These are phyloP conservation scores for Teleogryllus oceanicus DNA, from an alignment of 2,888 invertebrate genomes.

Conservation along the genomic window DNA sequence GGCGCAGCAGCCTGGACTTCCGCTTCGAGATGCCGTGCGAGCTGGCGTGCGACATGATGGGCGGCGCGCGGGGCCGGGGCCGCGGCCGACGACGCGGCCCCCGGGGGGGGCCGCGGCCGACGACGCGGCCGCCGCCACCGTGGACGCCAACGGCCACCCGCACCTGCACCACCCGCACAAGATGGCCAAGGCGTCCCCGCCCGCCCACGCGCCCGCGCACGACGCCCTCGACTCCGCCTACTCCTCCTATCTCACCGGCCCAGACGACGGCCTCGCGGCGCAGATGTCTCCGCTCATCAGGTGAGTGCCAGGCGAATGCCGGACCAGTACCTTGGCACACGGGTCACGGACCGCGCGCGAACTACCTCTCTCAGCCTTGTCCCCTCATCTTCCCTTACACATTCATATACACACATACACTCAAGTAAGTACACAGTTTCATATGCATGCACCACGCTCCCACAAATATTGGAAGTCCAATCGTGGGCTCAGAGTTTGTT, in stretches of 20 bases:
- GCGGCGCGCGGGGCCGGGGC: not conserved
- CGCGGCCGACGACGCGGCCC: not conserved
- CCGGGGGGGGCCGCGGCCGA: not conserved
- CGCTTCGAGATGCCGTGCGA: constrained; percentile 29
- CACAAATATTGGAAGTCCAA: too few species aligned
- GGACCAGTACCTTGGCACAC: too few species aligned
- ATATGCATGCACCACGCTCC: too few species aligned
- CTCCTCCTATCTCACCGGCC: not conserved
- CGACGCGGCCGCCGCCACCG: not conserved
- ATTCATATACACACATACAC: too few species aligned
- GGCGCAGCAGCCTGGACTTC: constrained; percentile 43
- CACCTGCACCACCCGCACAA: not conserved
- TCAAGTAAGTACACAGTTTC: too few species aligned
- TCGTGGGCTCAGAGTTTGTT: too few species aligned
- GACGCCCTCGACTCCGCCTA: not conserved
- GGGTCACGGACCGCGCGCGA: too few species aligned
- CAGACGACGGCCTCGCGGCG: not conserved
- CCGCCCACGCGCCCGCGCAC: not conserved
- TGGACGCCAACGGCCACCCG: not conserved
- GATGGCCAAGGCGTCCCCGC: not conserved
- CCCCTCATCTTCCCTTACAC: too few species aligned
- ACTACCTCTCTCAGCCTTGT: too few species aligned
- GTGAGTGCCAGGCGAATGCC: not conserved
- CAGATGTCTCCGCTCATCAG: constrained; percentile 18
- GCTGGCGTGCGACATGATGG: constrained; percentile 38